phyloP scores from a whole-genome alignment of 2,888 invertebrate genomes.

The Zaprionus bogoriensis region DNA sequence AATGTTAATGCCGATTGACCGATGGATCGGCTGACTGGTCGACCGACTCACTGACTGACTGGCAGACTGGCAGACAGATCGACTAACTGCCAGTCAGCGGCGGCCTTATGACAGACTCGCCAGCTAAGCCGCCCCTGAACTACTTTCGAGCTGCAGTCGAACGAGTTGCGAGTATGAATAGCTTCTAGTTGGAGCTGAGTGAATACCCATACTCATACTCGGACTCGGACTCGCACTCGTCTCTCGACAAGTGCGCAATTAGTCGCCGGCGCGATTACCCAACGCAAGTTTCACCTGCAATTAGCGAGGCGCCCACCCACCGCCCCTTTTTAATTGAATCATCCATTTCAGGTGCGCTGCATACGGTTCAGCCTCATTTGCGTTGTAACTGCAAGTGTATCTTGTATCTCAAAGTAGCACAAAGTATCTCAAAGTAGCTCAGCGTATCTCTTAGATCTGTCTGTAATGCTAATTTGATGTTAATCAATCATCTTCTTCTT shows the following conservation, averaged over 20 bases:
- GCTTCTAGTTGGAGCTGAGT: slow-evolving; percentile 6
- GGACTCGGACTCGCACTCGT: not conserved
- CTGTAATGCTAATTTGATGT: slow-evolving; percentile 39
- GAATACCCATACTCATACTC: too few species aligned
- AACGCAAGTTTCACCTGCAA: slow-evolving; percentile 31
- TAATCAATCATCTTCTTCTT: slow-evolving; percentile 42
- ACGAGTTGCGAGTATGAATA: slow-evolving; percentile 18
- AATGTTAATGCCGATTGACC: slow-evolving; percentile 36
- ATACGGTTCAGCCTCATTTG: slow-evolving; percentile 34
- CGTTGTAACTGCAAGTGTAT: slow-evolving; percentile 5
- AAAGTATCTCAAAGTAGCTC: slow-evolving; percentile 16
- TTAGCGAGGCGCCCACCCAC: not conserved
- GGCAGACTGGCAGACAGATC: slow-evolving; percentile 1
- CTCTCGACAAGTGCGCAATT: not conserved
- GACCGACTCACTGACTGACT: slow-evolving; percentile 10
- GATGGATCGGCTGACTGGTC: slow-evolving; percentile 10
- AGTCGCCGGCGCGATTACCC: not conserved
- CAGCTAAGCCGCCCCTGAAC: slow-evolving; percentile 46
- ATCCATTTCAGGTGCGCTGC: slow-evolving; percentile 11
- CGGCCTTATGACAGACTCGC: slow-evolving; percentile 24
- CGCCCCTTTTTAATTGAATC: slow-evolving; percentile 22
- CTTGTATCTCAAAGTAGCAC: slow-evolving; percentile 17
- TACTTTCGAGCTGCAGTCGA: slow-evolving; percentile 30
- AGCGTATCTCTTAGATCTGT: slow-evolving; percentile 13
- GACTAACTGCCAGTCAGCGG: slow-evolving; percentile 14